A percentile compares a stretch with the other conserved stretches of the same genome.
Evolutionary conservation across 2,888 invertebrate genomes (phyloP).

Genomic region (Bombylius discolor): DNA sequence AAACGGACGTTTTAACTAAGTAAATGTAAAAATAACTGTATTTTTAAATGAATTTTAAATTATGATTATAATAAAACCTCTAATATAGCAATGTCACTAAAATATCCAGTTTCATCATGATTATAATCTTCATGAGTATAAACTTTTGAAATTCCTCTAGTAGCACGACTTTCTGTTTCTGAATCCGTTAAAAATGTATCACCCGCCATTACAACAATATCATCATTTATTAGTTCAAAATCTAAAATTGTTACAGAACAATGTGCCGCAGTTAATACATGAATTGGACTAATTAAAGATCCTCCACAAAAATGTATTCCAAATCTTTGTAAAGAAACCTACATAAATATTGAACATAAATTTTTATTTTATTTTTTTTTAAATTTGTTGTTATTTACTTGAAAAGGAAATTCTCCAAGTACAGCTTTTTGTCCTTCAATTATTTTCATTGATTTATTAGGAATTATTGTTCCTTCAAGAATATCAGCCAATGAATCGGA

Average conservation of each 20-base stretch:
- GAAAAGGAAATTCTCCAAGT: background rate
- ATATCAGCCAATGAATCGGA: too few relatives aligned
- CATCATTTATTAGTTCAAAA: background rate
- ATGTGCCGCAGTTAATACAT: background rate
- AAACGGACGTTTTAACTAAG: background rate
- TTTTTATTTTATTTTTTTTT: background rate
- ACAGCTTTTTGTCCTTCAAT: background rate
- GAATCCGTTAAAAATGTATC: background rate
- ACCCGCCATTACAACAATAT: background rate
- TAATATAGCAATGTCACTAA: background rate
- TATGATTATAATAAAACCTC: too few relatives aligned
- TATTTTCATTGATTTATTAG: background rate
- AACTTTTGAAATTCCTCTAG: background rate
- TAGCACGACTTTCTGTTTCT: background rate
- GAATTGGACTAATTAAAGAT: background rate
- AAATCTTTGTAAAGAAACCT: background rate
- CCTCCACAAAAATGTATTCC: background rate
- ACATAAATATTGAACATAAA: background rate
- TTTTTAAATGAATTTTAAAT: too few relatives aligned
- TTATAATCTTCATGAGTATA: background rate
- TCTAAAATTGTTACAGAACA: background rate
- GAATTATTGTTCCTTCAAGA: too few relatives aligned
- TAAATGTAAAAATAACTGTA: too few relatives aligned
- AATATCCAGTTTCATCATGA: background rate
- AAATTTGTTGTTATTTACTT: background rate